Base-by-base conservation (phyloP, 2,888 invertebrate species). In the Lasioglossum oenotherae region DNA sequence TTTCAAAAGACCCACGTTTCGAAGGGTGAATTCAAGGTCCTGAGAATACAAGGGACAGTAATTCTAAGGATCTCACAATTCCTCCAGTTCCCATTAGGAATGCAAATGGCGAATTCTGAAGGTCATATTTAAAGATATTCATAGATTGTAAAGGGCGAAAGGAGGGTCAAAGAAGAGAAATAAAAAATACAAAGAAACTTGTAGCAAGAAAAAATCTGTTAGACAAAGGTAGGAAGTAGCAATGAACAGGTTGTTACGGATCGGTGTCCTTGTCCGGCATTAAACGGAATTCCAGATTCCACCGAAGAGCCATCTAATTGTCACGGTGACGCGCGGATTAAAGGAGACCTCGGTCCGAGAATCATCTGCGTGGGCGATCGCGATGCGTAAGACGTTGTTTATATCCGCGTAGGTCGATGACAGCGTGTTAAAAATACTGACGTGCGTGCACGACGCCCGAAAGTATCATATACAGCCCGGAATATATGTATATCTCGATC, bases 381-480 rank as follows among this genome's bases (percentile, higher is more conserved):
- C 60, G 44, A 78, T 69, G 67, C 77, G 77, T 78, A 69, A 69
- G 49, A 76, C 60, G 75, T 76, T 76, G 76, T 67, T 60, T 76
- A 67, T 76, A 44, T 64, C 64, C 64, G 14, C 46, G 64, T 57
- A 76, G 76, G 64, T 78, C 77, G 77, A 35, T 67, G 67, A 67
- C 67, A 67, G 67, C 19, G 35, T 35, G 67, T 35, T 67, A 57
- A 57, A 74, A 79, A 79, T 74, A 67, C 53, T 27, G 60, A 4
- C 60, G 60, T 27, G 27, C 60, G 60, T 27, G 57, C 57, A 14
- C 60, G 14, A 14, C 60, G n/a, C 1, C 14, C 14, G 23, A 12
- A 60, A 14, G 27, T 12, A 27, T 60, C 57, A 4, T n/a, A n/a
- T n/a, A n/a, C n/a, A n/a, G n/a, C n/a, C n/a, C 14, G 27, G 27